Evolutionary conservation across 2,888 invertebrate species (phyloP).

Genomic region (Ferdinandea cuprea): DNA sequence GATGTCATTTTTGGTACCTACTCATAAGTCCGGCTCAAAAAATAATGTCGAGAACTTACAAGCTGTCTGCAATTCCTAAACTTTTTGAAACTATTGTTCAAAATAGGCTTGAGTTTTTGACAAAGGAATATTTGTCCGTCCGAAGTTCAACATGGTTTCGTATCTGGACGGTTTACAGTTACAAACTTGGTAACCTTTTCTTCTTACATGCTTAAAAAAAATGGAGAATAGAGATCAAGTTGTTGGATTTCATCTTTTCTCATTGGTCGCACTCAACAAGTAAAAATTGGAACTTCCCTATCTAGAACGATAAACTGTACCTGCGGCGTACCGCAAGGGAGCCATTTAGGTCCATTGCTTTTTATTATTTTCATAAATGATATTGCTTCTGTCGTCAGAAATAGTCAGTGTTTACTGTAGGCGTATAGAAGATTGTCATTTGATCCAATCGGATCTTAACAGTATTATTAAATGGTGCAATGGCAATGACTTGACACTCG

Average conservation of each 20-base stretch:
- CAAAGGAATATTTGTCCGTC: background rate
- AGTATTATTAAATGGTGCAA: background rate
- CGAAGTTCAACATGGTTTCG: too few relatives aligned
- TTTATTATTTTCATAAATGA: background rate
- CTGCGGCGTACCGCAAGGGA: background rate
- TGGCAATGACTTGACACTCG: background rate
- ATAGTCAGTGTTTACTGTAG: background rate
- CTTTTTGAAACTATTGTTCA: too few relatives aligned
- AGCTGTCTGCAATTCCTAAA: too few relatives aligned
- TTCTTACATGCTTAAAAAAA: background rate
- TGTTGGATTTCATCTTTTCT: background rate
- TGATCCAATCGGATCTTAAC: background rate
- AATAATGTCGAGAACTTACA: too few relatives aligned
- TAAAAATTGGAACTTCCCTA: background rate
- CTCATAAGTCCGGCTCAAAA: too few relatives aligned
- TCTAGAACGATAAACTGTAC: background rate
- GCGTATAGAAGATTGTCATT: background rate
- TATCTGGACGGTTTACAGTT: too few relatives aligned
- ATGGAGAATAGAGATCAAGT: background rate
- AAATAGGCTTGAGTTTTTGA: too few relatives aligned
- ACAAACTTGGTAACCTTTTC: background rate
- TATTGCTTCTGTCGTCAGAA: background rate
- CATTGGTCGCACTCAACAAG: background rate
- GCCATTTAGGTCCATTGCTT: background rate
- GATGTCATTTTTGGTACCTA: too few relatives aligned